Evolutionary conservation across 2,113 vertebrate species (phyloP).

Genomic region (Cottus gobio): DNA sequence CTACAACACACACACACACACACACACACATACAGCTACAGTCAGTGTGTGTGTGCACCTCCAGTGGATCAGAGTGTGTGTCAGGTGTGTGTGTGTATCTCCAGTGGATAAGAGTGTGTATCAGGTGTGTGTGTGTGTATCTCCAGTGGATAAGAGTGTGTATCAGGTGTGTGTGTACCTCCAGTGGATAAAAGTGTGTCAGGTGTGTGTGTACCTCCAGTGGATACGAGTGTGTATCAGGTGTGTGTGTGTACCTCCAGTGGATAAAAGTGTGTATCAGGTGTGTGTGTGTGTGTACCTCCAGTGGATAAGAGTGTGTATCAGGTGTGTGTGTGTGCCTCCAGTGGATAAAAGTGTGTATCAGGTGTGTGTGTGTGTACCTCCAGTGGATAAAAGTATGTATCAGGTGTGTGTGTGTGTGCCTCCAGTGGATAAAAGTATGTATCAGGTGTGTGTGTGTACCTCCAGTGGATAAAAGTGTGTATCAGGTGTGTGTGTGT

Average conservation of each 20-base stretch:
- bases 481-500: neutral
- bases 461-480: neutral
- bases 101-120: no score
- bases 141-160: slow-evolving; percentile 80
- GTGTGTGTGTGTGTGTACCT: slow-evolving; percentile 66
- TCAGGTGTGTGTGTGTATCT: slow-evolving; percentile 12
- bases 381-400: neutral
- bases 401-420: slow-evolving; percentile 8
- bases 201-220: slow-evolving; percentile 3
- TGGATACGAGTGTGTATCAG: slow-evolving; percentile 1
- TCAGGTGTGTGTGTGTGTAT: slow-evolving; percentile 54
- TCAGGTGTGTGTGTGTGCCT: slow-evolving; percentile 58
- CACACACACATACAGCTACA: neutral
- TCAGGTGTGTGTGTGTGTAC: slow-evolving; percentile 16
- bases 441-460: slow-evolving; percentile 9
- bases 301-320: slow-evolving; percentile 76
- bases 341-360: slow-evolving; percentile 77
- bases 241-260: neutral
- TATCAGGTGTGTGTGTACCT: slow-evolving; percentile 13
- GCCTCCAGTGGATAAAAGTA: neutral
- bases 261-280: neutral
- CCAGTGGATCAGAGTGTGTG: neutral
- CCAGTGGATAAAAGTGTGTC: neutral
- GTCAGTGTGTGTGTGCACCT: no score
- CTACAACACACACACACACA: slow-evolving; percentile 65